Evolutionary conservation across 2,113 vertebrate genomes (phyloP).

Genomic region (Vulpes lagopus): DNA sequence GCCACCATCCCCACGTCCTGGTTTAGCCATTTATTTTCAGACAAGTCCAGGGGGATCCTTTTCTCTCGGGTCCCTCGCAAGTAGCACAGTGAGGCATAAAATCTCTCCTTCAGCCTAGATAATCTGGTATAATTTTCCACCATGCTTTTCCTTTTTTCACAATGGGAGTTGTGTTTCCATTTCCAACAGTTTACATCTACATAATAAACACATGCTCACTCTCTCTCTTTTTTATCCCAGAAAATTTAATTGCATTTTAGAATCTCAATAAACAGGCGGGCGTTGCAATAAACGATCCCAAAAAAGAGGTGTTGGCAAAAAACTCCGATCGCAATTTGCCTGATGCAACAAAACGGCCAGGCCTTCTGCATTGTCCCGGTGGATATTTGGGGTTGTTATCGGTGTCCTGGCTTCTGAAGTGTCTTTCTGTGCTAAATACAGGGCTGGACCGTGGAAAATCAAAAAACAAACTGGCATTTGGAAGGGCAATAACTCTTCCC

Average conservation of each 20-base stretch:
- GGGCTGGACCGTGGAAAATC: conserved; percentile 86
- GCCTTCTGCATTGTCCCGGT: conserved; percentile 82
- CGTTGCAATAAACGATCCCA: conserved; percentile 55
- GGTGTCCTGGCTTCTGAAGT: conserved; percentile 74
- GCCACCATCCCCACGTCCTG: too few relatives aligned
- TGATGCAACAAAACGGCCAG: conserved; percentile 72
- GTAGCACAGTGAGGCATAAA: background rate
- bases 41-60: background rate
- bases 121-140: conserved; percentile 53
- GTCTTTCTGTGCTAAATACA: conserved; percentile 83
- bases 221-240: background rate
- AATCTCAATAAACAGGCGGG: conserved; percentile 64
- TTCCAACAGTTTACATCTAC: background rate
- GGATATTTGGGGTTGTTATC: conserved; percentile 78
- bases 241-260: conserved; percentile 48
- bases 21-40: background rate
- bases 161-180: background rate
- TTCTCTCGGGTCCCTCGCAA: background rate
- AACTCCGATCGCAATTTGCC: conserved; percentile 78
- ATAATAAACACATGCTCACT: background rate
- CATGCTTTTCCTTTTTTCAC: background rate
- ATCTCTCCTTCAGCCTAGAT: background rate
- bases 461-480: conserved; percentile 86
- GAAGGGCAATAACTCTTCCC: conserved; percentile 78
- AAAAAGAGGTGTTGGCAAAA: conserved; percentile 50